phyloP scores from a whole-genome alignment of 2,113 vertebrate genomes.

The Lampris megalopsis region DNA sequence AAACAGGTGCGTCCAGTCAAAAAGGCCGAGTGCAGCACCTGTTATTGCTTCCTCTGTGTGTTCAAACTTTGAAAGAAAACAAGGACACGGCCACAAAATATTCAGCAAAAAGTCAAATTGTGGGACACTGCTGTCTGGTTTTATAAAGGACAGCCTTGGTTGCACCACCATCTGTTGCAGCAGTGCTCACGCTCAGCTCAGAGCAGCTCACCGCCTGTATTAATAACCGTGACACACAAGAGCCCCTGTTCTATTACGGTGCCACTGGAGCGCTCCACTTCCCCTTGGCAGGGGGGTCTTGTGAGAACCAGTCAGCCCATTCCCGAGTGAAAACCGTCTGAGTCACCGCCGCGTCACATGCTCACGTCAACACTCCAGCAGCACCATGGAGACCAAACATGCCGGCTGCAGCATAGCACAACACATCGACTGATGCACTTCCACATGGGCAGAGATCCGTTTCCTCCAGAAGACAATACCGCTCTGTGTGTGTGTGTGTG shows the following conservation, averaged over 20 bases:
- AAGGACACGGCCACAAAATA: neutral
- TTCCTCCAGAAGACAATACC: conserved; percentile 31
- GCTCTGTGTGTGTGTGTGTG: neutral
- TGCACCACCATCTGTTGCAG: neutral
- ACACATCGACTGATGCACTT: conserved; percentile 14
- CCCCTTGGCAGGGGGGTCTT: conserved; percentile 12
- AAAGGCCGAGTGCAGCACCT: conserved; percentile 32
- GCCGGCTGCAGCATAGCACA: conserved; percentile 17
- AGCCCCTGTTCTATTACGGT: neutral
- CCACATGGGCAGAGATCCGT: conserved; percentile 26
- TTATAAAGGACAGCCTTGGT: neutral
- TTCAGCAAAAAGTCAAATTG: neutral
- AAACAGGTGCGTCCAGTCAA: conserved; percentile 57
- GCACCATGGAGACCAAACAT: conserved; percentile 78
- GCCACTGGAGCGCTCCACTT: conserved; percentile 20
- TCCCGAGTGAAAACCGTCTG: conserved; percentile 62
- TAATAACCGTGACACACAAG: conserved; percentile 41
- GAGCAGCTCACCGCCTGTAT: conserved; percentile 35
- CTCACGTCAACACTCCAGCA: conserved; percentile 41
- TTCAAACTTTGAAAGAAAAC: conserved; percentile 1
- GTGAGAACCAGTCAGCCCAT: conserved; percentile 41
- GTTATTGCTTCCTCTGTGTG: conserved; percentile 21
- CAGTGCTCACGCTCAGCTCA: neutral
- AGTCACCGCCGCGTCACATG: conserved; percentile 73
- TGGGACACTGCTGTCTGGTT: neutral